Evolutionary conservation across 2,797 vertebrate genomes (phyloP), one percentile per base, ranked within the genome.

Genomic region (Helarctos malayanus): DNA sequence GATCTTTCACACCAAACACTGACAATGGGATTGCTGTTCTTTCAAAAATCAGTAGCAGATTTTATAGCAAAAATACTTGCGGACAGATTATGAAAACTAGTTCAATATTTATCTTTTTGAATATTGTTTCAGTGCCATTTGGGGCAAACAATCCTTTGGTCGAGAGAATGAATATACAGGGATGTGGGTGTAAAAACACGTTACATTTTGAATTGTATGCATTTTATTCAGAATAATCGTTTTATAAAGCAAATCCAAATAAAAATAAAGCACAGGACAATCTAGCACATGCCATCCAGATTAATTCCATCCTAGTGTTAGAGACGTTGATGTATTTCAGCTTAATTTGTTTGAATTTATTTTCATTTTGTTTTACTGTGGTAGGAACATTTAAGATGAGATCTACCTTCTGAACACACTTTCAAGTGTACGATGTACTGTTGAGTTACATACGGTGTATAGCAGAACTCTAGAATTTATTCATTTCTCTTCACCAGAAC

Each of bases 101-200:
- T 49, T 96, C 75, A 83, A 47, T 87, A 65, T 86, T 95, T 90
- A n/a, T 83, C 15, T 92, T 84, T 81, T 87, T 89, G 29, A 97
- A 90, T 89, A 81, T 79, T 80, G 38, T 80, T 68, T 35, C 25
- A 79, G 10, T 68, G 54, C 38, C 41, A 79, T 78, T 87, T 91
- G 75, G n/a, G 29, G 57, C 61, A 95, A 61, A 56, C 5, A 49
- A 88, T 54, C 14, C 80, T 94, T 21, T 91, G 65, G 18, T 3
- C 88, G 78, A 89, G 59, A 92, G 71, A 92, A 86, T 63, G 54
- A 94, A 49, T 57, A 41, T 18, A 19, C n/a, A 75, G 84, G 54
- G 56, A 95, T 83, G 65, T 61, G 5, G 47, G 14, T 68, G 1
- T 49, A 75, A 79, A 81, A 47, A 23, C 13, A 81, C 82, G n/a